Base-by-base conservation (phyloP, 2,888 invertebrate genomes). In the Cantharis rufa region DNA sequence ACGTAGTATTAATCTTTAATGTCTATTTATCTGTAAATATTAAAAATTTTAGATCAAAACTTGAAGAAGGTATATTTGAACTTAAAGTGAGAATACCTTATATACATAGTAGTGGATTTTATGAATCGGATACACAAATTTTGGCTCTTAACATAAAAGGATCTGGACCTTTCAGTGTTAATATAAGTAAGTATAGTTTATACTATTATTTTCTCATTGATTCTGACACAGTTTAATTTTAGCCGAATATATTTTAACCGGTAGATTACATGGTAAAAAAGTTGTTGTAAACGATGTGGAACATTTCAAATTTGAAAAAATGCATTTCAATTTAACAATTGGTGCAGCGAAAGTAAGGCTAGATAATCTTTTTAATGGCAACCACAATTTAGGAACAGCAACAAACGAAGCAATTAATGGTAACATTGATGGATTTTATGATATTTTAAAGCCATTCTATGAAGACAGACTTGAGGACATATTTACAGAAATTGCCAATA, bases 401-500 rank as follows among this genome's bases (percentile, higher is more conserved):
- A 92, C 92, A 70, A 93, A 93, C 87, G 89, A 92, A 79, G 90
- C 93, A 69, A 89, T 94, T 76, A 93, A 92, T 82, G 91, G 93
- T 64, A 94, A 94, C 86, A 91, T 92, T 24, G 91, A 91, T 78
- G 87, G 93, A 0, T 91, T 94, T 82, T 84, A 94, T 16, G 90
- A 91, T 78, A 93, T 93, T 87, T 90, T 94, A 81, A 90, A 90
- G 79, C 94, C 94, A 9, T 91, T 91, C 18, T 84, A 94, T 83
- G 93, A 93, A 83, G 86, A 89, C 62, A 90, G 92, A n/a, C 88
- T 93, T 68, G 90, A 91, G 2, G 91, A 92, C 64, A 90, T 92
- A 75, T 92, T 94, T 82, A 92, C 93, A 0, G 91, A 92, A 79
- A 92, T 93, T 84, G 92, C 94, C 0, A 94, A 94, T 83, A 92